Percentiles rank a stretch among this genome's conserved stretches.
Evolutionary conservation across 2,888 invertebrate species (phyloP).

Genomic region (Nebria salina): DNA sequence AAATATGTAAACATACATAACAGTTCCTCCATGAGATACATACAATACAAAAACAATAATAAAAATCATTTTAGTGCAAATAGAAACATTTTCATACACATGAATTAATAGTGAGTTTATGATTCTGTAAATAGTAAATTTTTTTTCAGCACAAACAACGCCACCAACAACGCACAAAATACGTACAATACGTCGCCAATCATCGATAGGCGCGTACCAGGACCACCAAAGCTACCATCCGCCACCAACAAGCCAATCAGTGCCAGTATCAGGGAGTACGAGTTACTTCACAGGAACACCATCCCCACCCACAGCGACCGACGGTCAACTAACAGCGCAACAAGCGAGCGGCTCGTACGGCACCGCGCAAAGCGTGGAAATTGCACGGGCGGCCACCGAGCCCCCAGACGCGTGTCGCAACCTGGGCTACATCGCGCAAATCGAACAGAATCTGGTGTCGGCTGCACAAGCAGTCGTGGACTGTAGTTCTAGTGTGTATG

Average conservation of each 20-base stretch:
- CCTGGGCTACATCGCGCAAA: constrained; percentile 40
- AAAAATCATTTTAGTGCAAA: too few species aligned
- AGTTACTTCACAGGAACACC: constrained; percentile 73
- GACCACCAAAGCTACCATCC: constrained; percentile 60
- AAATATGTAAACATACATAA: too few species aligned
- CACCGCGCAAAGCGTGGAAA: constrained; percentile 62
- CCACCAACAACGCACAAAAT: constrained; percentile 69
- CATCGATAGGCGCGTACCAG: constrained; percentile 70
- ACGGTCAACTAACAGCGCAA: constrained; percentile 48
- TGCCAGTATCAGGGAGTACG: constrained; percentile 61
- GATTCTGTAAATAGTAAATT: background rate
- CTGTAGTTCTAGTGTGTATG: background rate
- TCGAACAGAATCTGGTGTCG: constrained; percentile 35
- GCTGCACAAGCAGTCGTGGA: background rate
- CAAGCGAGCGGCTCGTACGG: constrained; percentile 57
- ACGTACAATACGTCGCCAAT: constrained; percentile 70
- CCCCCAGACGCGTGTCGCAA: constrained; percentile 54
- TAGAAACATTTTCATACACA: too few species aligned
- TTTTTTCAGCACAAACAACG: constrained; percentile 70
- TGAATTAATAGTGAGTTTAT: background rate
- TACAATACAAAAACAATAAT: too few species aligned
- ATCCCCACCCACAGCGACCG: constrained; percentile 66
- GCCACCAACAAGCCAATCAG: constrained; percentile 49
- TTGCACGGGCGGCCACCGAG: constrained; percentile 63
- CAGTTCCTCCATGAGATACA: too few species aligned